Base-by-base conservation (phyloP, 1,140 invertebrate species). In the Penaeus japonicus region DNA sequence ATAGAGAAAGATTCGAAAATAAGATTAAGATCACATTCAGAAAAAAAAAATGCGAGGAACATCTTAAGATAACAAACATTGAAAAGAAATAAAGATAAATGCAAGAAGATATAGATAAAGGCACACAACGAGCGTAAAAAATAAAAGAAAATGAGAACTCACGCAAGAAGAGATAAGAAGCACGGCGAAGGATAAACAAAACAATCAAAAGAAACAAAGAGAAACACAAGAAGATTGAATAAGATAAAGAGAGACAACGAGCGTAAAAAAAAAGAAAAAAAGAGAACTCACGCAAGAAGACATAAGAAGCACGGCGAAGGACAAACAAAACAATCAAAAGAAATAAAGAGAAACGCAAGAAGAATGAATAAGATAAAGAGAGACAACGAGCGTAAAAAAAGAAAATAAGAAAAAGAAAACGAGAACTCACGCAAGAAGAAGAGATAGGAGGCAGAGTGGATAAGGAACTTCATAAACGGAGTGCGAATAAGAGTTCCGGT, bases 391-490 rank as follows among this genome's bases (percentile, higher is more conserved):
- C 10, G 20, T 10, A 47, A 35, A 7, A 32, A 32, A 17, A 79
- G 3, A 39, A 2, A 24, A 35, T 10, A 47, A 35, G 24, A 7
- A 32, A 32, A 17, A 79, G 3, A 39, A 2, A 24, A 17, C 27
- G 20, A 18, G 7, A 80, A 79, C 90, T 91, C 91, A 97, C 97
- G 93, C 65, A 99, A 93, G 92, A 98, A 98, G 93, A 98, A 97
- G 59, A 98, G 93, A 92, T 98, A 98, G 22, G 97, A 97, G 0
- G 96, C 96, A 0, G 97, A 96, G 91, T 98, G 97, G 85, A 96
- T 96, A 87, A 98, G 94, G 92, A 99, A 99, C 92, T 98, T 98
- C 95, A 98, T 97, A 92, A 98, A 98, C 0, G 97, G 97, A 91
- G 96, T 96, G 89, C 96, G 94, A 94, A 98, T 95, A 4, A 97